Percentiles rank a stretch among this genome's conserved stretches.
phyloP scores from a whole-genome alignment of 2,797 vertebrate species.

The Emys orbicularis region DNA sequence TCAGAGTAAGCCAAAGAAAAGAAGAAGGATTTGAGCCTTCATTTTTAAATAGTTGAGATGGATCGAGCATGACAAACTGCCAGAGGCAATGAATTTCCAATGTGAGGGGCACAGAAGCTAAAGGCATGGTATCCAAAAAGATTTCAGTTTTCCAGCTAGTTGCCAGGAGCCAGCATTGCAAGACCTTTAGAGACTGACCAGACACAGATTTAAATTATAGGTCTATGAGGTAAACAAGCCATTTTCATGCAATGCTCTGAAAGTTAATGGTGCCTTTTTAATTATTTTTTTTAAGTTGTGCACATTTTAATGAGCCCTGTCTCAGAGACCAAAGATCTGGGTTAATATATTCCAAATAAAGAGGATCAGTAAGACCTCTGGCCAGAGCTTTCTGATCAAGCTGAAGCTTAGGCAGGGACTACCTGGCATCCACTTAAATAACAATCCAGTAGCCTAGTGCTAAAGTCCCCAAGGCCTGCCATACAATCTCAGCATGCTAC shows the following conservation, averaged over 20 bases:
- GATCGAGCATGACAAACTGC: background rate
- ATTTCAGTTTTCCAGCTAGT: background rate
- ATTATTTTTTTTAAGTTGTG: background rate
- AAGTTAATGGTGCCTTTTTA: background rate
- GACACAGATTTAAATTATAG: background rate
- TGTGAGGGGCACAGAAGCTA: constrained; percentile 14
- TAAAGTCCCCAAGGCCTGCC: background rate
- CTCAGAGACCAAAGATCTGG: constrained; percentile 1
- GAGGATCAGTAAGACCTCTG: constrained; percentile 6
- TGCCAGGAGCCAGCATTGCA: background rate
- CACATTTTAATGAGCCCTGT: background rate
- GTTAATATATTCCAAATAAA: background rate
- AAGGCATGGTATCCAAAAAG: background rate
- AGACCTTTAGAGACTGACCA: background rate
- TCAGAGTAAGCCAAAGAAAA: background rate
- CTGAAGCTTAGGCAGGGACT: background rate
- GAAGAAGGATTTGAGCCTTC: background rate
- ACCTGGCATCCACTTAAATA: constrained; percentile 5
- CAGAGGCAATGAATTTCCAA: background rate
- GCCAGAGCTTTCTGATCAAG: background rate
- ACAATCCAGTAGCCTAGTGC: background rate
- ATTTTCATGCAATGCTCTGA: background rate
- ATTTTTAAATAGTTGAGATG: background rate
- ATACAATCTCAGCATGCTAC: background rate
- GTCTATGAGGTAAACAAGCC: background rate